Percentiles rank a stretch among this genome's conserved stretches.
phyloP scores from a whole-genome alignment of 2,888 invertebrate species.

The Leptopilina myrica region DNA sequence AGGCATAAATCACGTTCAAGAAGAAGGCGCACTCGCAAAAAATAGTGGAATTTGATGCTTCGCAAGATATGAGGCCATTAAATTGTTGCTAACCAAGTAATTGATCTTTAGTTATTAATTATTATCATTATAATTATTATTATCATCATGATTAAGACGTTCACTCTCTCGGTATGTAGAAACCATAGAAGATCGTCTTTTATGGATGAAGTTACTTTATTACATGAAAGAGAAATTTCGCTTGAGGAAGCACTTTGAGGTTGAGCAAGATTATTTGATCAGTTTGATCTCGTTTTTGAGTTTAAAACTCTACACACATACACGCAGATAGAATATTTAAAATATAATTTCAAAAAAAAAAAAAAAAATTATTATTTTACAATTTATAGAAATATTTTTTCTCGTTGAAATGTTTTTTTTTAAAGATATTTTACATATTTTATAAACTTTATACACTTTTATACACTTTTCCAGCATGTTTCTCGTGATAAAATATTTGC shows the following conservation, averaged over 20 bases:
- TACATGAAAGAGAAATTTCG: conserved; percentile 11
- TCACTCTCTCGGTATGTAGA: background rate
- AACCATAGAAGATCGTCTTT: conserved; percentile 2
- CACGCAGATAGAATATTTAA: background rate
- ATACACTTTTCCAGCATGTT: too few relatives aligned
- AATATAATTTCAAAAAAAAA: background rate
- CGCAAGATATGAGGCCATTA: background rate
- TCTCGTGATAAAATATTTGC: too few relatives aligned
- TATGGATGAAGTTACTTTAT: conserved; percentile 11
- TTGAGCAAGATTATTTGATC: conserved; percentile 1
- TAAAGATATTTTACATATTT: too few relatives aligned
- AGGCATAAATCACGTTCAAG: too few relatives aligned
- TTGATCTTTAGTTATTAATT: background rate
- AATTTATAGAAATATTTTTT: too few relatives aligned
- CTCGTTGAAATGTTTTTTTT: too few relatives aligned
- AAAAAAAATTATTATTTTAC: background rate
- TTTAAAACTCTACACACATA: background rate
- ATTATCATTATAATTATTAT: background rate
- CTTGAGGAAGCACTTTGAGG: conserved; percentile 8
- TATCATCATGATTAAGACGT: background rate
- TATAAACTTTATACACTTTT: too few relatives aligned
- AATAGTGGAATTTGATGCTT: background rate
- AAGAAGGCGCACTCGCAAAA: background rate
- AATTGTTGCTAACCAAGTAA: background rate
- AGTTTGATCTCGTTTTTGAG: conserved; percentile 7